phyloP scores from a whole-genome alignment of 2,113 vertebrate species.

The Notarius quadriscutis region DNA sequence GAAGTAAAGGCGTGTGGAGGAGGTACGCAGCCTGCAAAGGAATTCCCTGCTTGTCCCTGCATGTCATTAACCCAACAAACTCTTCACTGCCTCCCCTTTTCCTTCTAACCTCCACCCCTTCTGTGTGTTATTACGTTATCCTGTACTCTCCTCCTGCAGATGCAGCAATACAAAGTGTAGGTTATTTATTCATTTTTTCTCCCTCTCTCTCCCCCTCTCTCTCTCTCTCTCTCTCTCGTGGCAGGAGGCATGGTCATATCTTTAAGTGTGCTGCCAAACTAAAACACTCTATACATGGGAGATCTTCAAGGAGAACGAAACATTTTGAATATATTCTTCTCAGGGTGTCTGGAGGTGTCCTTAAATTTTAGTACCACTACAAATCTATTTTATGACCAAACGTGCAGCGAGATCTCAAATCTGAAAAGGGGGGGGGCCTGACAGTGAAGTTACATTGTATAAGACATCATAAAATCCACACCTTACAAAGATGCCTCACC shows the following conservation, averaged over 20 bases:
- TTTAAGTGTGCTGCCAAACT: background rate
- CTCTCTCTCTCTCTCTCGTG: background rate
- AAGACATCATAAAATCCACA: background rate
- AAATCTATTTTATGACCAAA: background rate
- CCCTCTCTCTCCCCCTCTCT: background rate
- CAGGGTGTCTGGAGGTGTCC: background rate
- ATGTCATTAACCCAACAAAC: slow-evolving; percentile 48
- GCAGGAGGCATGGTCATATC: background rate
- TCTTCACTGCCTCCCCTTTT: background rate
- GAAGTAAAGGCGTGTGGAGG: background rate
- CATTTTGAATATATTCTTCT: background rate
- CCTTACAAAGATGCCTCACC: background rate
- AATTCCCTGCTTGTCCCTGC: slow-evolving; percentile 70
- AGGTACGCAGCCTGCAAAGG: slow-evolving; percentile 62
- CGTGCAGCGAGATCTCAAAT: background rate
- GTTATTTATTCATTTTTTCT: background rate
- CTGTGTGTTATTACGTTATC: background rate
- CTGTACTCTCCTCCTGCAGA: background rate
- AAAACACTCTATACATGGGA: background rate
- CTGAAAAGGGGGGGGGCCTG: background rate
- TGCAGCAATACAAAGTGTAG: background rate
- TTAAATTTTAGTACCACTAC: slow-evolving; percentile 1
- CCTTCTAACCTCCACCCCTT: slow-evolving; percentile 3
- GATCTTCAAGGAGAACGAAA: background rate
- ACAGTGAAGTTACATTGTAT: background rate